These are phyloP conservation scores for Leucophora obtusa DNA, from an alignment of 2,888 invertebrate genomes.

Conservation along the genomic window DNA sequence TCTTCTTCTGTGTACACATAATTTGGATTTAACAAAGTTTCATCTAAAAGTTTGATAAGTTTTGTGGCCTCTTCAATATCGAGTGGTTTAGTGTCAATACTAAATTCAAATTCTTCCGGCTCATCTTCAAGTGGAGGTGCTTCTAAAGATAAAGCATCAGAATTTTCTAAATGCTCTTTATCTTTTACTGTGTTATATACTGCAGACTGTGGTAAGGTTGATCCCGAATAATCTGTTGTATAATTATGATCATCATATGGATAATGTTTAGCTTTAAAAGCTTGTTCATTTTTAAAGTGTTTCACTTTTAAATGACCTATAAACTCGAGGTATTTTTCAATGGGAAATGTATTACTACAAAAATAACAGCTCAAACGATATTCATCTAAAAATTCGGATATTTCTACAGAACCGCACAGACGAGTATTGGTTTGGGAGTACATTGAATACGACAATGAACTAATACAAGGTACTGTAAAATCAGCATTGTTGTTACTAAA, in stretches of 20 bases:
- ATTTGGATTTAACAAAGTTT: constrained; percentile 43
- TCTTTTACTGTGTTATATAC: not conserved
- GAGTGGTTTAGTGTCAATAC: not conserved
- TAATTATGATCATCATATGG: constrained; percentile 43
- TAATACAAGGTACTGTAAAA: constrained; percentile 22
- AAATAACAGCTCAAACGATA: constrained; percentile 41
- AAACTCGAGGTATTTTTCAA: constrained; percentile 34
- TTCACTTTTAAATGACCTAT: constrained; percentile 17
- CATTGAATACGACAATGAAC: constrained; percentile 31
- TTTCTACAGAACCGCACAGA: constrained; percentile 40
- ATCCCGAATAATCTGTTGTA: not conserved
- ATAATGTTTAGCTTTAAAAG: constrained; percentile 16
- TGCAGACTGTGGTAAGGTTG: not conserved
- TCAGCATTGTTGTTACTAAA: no score
- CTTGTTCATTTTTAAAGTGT: constrained; percentile 31
- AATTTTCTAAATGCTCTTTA: no score
- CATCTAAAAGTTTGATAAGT: constrained; percentile 36
- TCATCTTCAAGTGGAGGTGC: not conserved
- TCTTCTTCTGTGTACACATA: constrained; percentile 38
- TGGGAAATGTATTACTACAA: constrained; percentile 32
- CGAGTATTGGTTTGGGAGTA: constrained; percentile 36
- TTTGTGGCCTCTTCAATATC: constrained; percentile 24
- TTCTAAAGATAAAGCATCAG: not conserved
- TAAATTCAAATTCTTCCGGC: no score
- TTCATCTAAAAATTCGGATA: constrained; percentile 28